Base-by-base conservation (phyloP, 2,888 invertebrate species). In the Lordiphosa andalusiaca region DNA sequence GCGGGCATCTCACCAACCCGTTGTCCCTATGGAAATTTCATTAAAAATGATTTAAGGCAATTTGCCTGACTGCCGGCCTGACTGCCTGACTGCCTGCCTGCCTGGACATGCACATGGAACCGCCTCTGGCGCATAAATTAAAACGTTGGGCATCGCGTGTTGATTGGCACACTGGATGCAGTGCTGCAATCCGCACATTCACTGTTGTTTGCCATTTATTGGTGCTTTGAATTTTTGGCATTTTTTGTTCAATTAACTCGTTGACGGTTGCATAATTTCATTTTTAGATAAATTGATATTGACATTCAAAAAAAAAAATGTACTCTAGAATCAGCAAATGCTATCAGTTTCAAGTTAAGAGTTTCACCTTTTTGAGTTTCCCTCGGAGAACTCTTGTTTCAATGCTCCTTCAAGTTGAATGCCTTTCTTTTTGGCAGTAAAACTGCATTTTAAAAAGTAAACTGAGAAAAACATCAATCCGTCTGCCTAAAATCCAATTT, bases 41-140 rank as follows among this genome's bases (percentile, higher is more conserved):
- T 84, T 81, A 78, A 84, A 84, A 73, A 69, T 73, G 68, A 81
- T 84, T 81, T 78, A 72, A 81, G 66, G 73, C 76, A 73, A 64
- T 73, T 76, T 69, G 60, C 71, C 48, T 30, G 35, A 37, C 39
- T 33, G 25, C 23, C 44, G 12, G 21, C 21, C 21, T 21, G 21
- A 3, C 21, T 2, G n/a, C n/a, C n/a, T n/a, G n/a, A n/a, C n/a
- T 16, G 23, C 23, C 25, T 25, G 25, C 25, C 25, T 6, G 25
- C 25, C 25, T 25, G 53, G 46, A 41, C 37, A 19, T 16, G 40
- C 39, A 39, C 36, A 23, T 23, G 30, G 25, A 42, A 6, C 23
- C 7, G 65, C 68, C 59, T 19, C 56, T 46, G 58, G 50, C 55
- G 78, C 70, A 77, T 81, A 77, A 81, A 81, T 81, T 77, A 77